A percentile compares a stretch with the other conserved stretches of the same genome.
phyloP scores from a whole-genome alignment of 2,888 invertebrate genomes.

The Drosophila nigricruria region DNA sequence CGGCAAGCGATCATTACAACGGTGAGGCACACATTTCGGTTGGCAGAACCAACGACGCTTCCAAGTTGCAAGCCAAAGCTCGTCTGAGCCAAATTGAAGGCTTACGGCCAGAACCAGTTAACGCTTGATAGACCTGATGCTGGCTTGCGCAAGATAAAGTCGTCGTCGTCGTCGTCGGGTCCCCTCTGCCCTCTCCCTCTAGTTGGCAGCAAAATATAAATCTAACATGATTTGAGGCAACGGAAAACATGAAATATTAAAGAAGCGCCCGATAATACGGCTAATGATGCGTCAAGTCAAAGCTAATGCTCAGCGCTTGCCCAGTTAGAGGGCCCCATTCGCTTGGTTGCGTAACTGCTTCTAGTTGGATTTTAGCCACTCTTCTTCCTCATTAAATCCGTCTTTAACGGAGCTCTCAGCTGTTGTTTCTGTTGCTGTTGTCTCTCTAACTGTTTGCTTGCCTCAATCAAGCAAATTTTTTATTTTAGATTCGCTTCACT shows the following conservation, averaged over 20 bases:
- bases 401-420: constrained; percentile 44
- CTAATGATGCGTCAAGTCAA: constrained; percentile 60
- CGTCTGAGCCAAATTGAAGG: constrained; percentile 55
- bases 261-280: constrained; percentile 47
- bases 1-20: constrained; percentile 58
- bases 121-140: constrained; percentile 56
- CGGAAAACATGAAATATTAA: constrained; percentile 75
- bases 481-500: constrained; percentile 17
- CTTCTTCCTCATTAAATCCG: constrained; percentile 3
- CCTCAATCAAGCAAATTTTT: constrained; percentile 9
- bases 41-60: constrained; percentile 79
- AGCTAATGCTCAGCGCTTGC: constrained; percentile 36
- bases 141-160: constrained; percentile 66
- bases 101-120: constrained; percentile 76
- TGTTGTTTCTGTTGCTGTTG: constrained; percentile 4
- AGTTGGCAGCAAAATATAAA: constrained; percentile 66
- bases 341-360: constrained; percentile 37
- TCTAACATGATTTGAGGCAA: constrained; percentile 80
- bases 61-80: constrained; percentile 48
- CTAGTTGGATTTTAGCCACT: not conserved
- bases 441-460: constrained; percentile 34
- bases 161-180: not conserved
- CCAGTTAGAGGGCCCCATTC: constrained; percentile 45
- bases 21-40: constrained; percentile 79
- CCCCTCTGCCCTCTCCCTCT: not conserved